Base-by-base conservation (phyloP, 2,113 vertebrate species). In the Orientallactaga bullata region DNA sequence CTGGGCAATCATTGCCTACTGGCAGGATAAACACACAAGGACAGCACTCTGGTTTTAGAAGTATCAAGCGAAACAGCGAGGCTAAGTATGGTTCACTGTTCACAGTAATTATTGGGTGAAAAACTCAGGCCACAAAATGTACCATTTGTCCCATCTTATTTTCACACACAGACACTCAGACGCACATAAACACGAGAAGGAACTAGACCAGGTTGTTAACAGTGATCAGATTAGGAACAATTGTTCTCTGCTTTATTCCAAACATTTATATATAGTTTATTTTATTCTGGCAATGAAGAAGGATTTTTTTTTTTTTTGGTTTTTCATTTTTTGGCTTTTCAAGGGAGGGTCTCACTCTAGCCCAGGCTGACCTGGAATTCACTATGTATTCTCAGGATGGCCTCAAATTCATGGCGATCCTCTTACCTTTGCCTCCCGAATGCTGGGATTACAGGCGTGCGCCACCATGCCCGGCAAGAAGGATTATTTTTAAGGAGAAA, bases 51-150 rank as follows among this genome's bases (percentile, higher is more conserved):
- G 51, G 69, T 35, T 69, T 88, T 80, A 87, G 85, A 90, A 80
- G 51, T 51, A 58, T 16, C n/a, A 0, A 1, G 61, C 58, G 94
- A 69, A 72, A 47, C 35, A 55, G 72, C 23, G 63, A 95, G 71
- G 17, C 35, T 66, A 73, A 95, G 76, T 1, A 1, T 32, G 60
- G 30, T 58, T 90, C 86, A 60, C 39, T 66, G 23, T 15, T 91
- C 51, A 71, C 10, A 39, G 35, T 47, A 87, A 84, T 80, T 51
- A 79, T 4, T 66, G 21, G 15, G 71, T 87, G 61, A 89, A 93
- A 94, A 91, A 63, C 63, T 68, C 85, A 77, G 73, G 39, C 90
- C 90, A 84, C 73, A 88, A 88, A 88, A 51, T 37, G 32, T 66
- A 76, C 60, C 26, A 39, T 11, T 66, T 39, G 78, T 10, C 11